Percentiles rank a stretch among this genome's conserved stretches.
Evolutionary conservation across 2,797 vertebrate genomes (phyloP).

Genomic region (Rousettus madagascariensis): DNA sequence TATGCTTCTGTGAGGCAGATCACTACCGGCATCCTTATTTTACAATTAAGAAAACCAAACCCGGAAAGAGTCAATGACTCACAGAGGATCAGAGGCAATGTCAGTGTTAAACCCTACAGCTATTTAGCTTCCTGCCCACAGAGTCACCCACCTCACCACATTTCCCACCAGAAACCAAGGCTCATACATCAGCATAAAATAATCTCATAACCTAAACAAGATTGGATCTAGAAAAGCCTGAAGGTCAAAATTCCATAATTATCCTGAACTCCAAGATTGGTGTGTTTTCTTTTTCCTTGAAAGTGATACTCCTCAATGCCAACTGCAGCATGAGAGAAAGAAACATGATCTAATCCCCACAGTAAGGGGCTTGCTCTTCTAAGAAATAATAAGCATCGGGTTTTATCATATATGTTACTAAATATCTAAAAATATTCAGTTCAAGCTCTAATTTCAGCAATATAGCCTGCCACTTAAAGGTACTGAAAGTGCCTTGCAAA

Average conservation of each 20-base stretch:
- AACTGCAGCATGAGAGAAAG: not conserved
- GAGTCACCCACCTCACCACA: not conserved
- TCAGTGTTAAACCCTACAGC: not conserved
- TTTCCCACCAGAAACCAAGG: not conserved
- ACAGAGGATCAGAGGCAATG: not conserved
- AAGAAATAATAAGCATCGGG: not conserved
- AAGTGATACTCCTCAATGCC: not conserved
- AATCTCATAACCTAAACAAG: not conserved
- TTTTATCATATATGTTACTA: not conserved
- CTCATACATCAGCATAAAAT: not conserved
- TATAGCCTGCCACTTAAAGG: not conserved
- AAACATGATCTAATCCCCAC: not conserved
- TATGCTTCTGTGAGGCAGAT: not conserved
- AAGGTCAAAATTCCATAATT: not conserved
- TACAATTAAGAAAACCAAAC: slow-evolving; percentile 35
- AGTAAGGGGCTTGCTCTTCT: not conserved
- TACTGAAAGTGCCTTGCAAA: not conserved
- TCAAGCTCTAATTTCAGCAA: slow-evolving; percentile 48
- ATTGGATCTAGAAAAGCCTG: not conserved
- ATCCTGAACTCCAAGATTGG: not conserved
- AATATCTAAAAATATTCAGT: slow-evolving; percentile 23
- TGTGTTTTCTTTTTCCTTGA: not conserved
- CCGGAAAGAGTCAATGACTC: not conserved
- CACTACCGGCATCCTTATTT: not conserved
- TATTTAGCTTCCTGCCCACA: not conserved